Base-by-base conservation (phyloP, 2,113 vertebrate species). In the Trinectes maculatus region DNA sequence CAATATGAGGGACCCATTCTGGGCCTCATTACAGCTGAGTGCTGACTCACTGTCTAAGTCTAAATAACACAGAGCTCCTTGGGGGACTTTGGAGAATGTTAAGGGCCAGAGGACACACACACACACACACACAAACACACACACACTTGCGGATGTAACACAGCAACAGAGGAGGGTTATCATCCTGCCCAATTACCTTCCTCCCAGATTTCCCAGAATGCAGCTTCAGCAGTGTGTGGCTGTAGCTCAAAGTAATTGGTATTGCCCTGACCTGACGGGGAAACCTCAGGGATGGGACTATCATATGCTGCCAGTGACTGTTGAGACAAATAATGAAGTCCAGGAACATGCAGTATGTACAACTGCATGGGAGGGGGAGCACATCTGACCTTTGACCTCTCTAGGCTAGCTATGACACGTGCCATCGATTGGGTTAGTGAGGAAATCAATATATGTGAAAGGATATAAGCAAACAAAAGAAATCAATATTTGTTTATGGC, bases 181-280 rank as follows among this genome's bases (percentile, higher is more conserved):
- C 79, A 83, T 70, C 72, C 66, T 18, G 39, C 42, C 71, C 80
- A 86, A 84, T 85, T 90, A 89, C 61, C 62, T 48, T 47, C 33
- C 73, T 76, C 36, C 62, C 55, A 61, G 75, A 77, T 82, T 83
- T 73, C 80, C 80, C 82, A 84, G 73, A 85, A 59, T 85, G 82
- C 85, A 74, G 21, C 77, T 79, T 76, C 47, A 68, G 60, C 67
- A 44, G 73, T 8, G 26, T 29, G 63, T 22, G 57, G 59, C 67
- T 53, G 31, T 46, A 66, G 34, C 76, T 80, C 66, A 55, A 26
- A 74, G 42, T 79, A 80, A 87, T 74, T 85, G 80, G 68, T 69
- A 13, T 22, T 39, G 67, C 36, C 60, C 74, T 55, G 72, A 75
- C 61, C 73, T 65, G 71, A 65, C 59, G 60, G 16, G 49, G 40